Percentiles rank a stretch among this genome's conserved stretches.
These are phyloP conservation scores for Callosobruchus maculatus DNA, from an alignment of 2,888 invertebrate species.

Conservation along the genomic window DNA sequence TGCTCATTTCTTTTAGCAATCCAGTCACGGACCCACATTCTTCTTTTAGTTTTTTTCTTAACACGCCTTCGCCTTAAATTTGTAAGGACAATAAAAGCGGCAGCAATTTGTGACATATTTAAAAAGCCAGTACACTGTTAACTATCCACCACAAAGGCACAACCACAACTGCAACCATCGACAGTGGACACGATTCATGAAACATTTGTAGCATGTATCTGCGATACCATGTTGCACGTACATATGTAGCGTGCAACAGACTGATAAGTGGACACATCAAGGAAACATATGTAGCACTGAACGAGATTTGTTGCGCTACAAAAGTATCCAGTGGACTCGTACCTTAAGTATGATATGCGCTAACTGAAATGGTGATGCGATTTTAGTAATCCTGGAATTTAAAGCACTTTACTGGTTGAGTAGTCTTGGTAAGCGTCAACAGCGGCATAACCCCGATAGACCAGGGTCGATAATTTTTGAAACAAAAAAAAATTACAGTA, in stretches of 20 bases:
- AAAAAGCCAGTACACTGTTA: neutral
- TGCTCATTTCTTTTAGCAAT: conserved; percentile 5
- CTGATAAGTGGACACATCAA: conserved; percentile 3
- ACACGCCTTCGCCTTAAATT: conserved; percentile 2
- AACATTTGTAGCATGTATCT: conserved; percentile 6
- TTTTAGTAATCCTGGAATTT: too few relatives aligned
- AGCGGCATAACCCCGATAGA: too few relatives aligned
- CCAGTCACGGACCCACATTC: conserved; percentile 5
- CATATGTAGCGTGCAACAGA: neutral
- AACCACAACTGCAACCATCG: conserved; percentile 2
- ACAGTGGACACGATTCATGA: conserved; percentile 2
- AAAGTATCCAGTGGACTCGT: too few relatives aligned
- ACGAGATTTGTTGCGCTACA: too few relatives aligned
- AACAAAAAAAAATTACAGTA: too few relatives aligned
- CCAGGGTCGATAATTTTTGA: too few relatives aligned
- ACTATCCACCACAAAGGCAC: neutral
- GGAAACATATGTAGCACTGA: too few relatives aligned
- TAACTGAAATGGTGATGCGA: too few relatives aligned
- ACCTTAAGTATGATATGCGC: too few relatives aligned
- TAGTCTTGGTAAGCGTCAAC: too few relatives aligned
- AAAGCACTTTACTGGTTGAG: too few relatives aligned
- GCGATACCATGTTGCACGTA: conserved; percentile 4
- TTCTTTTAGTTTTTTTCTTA: conserved; percentile 5
- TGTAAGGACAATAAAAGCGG: conserved; percentile 6
- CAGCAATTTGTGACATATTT: conserved; percentile 2